Conservation (phyloP, 2,797 vertebrate species). For the Hemitrygon akajei region DNA sequence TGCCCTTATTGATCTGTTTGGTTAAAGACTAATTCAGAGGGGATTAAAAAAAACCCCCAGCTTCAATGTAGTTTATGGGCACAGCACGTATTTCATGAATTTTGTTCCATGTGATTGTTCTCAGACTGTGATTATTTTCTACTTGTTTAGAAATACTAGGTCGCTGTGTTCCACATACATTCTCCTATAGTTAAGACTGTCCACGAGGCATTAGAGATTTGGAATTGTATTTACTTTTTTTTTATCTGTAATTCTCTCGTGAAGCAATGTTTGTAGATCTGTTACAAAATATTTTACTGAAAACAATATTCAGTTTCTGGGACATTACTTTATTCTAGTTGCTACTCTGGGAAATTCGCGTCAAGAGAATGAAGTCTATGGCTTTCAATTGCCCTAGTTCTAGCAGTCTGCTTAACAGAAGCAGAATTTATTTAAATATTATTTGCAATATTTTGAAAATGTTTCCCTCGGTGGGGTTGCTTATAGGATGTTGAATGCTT, state of each 20-base stretch:
- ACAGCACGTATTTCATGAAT: not conserved
- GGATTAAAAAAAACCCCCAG: too few species aligned
- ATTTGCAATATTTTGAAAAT: not conserved
- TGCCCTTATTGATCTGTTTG: not conserved
- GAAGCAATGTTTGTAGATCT: not conserved
- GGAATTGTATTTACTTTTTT: not conserved
- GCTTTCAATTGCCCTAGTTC: not conserved
- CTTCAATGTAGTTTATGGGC: not conserved
- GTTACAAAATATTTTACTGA: not conserved
- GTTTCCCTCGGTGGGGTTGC: not conserved
- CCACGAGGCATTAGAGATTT: not conserved
- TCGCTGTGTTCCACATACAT: not conserved
- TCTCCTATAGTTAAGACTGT: not conserved
- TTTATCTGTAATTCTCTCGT: not conserved
- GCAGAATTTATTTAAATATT: not conserved
- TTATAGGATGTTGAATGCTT: not conserved
- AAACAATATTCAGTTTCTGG: not conserved
- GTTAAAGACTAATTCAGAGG: not conserved
- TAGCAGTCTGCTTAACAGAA: not conserved
- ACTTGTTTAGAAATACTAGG: not conserved
- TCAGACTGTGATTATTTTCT: not conserved
- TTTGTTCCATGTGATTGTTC: not conserved
- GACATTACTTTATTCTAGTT: not conserved
- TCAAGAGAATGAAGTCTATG: not conserved
- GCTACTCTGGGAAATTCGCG: too few species aligned